Conservation (phyloP, 2,113 vertebrate species). For the Lucifuga dentata region DNA sequence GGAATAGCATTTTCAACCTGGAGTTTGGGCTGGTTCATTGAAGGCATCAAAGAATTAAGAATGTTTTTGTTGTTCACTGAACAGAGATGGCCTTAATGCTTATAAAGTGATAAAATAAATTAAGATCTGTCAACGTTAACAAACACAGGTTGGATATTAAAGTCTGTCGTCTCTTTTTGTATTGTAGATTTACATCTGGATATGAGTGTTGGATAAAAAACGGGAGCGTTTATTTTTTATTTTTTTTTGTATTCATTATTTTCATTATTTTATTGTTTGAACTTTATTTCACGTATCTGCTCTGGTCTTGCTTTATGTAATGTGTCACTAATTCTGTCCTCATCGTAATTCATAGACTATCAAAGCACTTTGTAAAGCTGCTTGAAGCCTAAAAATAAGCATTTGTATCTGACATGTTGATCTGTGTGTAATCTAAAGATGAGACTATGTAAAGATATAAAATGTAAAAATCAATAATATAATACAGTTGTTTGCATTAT, state of each 20-base stretch:
- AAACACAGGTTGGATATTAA: constrained; percentile 10
- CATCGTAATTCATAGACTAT: background rate
- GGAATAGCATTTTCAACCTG: constrained; percentile 18
- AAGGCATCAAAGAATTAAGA: constrained; percentile 31
- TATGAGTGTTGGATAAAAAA: constrained; percentile 47
- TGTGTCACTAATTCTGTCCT: constrained; percentile 17
- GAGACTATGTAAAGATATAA: constrained; percentile 1
- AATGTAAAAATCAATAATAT: background rate
- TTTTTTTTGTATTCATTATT: too few species aligned
- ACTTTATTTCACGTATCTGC: constrained; percentile 19
- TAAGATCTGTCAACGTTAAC: constrained; percentile 37
- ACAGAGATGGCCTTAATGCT: constrained; percentile 26
- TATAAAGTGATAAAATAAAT: constrained; percentile 35
- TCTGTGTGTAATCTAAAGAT: constrained; percentile 6
- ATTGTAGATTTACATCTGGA: constrained; percentile 54
- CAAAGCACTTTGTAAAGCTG: background rate
- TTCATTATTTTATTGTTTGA: constrained; percentile 37
- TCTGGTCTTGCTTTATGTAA: constrained; percentile 19
- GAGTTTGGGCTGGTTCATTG: constrained; percentile 28
- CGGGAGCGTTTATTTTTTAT: constrained; percentile 50
- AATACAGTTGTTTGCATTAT: background rate
- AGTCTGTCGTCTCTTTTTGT: constrained; percentile 42
- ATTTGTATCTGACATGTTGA: background rate
- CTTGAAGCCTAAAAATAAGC: constrained; percentile 3
- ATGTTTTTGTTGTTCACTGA: constrained; percentile 36